Evolutionary conservation across 2,888 invertebrate species (phyloP), one percentile per base, ranked within the genome.

Genomic region (Temnothorax rugatulus): DNA sequence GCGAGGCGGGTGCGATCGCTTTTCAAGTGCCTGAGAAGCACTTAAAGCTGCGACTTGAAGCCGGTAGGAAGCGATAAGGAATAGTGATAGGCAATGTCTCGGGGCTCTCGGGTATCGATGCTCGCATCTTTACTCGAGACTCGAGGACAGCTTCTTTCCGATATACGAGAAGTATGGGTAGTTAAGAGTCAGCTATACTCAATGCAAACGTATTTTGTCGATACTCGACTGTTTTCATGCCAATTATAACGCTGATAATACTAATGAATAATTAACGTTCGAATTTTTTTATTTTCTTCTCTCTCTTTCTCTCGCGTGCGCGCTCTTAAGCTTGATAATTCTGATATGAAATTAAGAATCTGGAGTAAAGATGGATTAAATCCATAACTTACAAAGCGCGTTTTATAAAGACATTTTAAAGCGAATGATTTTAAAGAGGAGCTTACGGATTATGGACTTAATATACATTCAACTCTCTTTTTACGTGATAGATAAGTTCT

Each of bases 1-100:
- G 59, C 25, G 29, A 47, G 25, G 29, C 38, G 44, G 18, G 61
- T 50, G 21, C 76, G 75, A 44, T 68, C 84, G 87, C 29, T 79
- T 82, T 75, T 81, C 63, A 75, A 87, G 61, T 47, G 66, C 13
- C 75, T 61, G 82, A 82, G 66, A 86, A 85, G 84, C 86, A 87
- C 87, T 89, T 87, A 85, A 89, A 84, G 82, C 82, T 73, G 77
- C 84, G 74, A 88, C 84, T 82, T 84, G 77, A 69, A 41, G 63
- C 66, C 73, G 76, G 66, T n/a, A 69, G 77, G 66, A 47, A 63
- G 44, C 71, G 85, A 88, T 83, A 83, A 83, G 64, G 63, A 79
- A 57, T 38, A 57, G 44, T 38, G 79, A 87, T 87, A 83, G 83
- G 68, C 50, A 50, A 61, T 47, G 52, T 75, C 52, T 18, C 59